Evolutionary conservation across 2,888 invertebrate genomes (phyloP).

Genomic region (Danaus chrysippus): DNA sequence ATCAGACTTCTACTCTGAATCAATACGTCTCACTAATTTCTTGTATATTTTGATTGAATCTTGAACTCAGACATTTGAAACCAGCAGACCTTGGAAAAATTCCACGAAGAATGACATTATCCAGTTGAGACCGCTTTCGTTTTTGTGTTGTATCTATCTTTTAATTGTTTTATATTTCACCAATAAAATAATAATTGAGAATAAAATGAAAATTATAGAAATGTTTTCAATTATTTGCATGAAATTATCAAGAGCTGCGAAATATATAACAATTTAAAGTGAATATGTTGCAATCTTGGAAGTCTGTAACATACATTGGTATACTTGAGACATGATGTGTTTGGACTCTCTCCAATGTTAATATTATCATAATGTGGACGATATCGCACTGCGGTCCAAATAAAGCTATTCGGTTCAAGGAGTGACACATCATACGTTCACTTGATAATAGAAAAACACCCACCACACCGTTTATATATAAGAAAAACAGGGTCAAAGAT

Average conservation of each 20-base stretch:
- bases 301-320: not conserved
- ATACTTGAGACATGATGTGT: constrained; percentile 12
- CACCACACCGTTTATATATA: not conserved
- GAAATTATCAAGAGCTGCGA: not conserved
- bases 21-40: not conserved
- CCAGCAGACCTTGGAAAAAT: constrained; percentile 11
- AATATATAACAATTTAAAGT: not conserved
- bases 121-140: constrained; percentile 8
- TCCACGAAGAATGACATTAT: constrained; percentile 23
- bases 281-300: constrained; percentile 7
- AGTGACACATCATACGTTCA: not conserved
- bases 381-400: constrained; percentile 10
- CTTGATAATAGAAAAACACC: not conserved
- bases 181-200: not conserved
- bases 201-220: not conserved
- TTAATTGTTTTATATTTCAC: not conserved
- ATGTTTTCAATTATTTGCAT: not conserved
- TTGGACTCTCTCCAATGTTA: constrained; percentile 16
- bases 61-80: not conserved
- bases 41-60: constrained; percentile 1
- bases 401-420: not conserved
- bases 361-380: constrained; percentile 14
- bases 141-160: not conserved
- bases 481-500: too few species aligned
- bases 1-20: not conserved